Base-by-base conservation (phyloP, 30 jellyfish, hydroid and myxozoan species). In the Aurelia sp. region DNA sequence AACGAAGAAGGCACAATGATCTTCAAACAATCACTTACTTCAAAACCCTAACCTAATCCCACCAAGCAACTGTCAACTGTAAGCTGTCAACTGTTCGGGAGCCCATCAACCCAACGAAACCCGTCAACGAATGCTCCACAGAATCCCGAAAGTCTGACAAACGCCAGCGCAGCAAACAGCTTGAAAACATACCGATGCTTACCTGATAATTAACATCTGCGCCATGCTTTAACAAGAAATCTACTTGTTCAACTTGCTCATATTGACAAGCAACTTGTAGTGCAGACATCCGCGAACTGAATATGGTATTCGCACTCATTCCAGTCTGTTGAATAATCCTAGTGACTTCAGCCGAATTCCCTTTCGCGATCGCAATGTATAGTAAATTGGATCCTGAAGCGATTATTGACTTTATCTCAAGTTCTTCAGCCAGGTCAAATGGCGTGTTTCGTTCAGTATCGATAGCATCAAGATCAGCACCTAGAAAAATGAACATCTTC, bases 121-220 rank as follows among this genome's bases (percentile, higher is more conserved):
- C 33, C 33, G 2, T 1, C 2, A 27, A 27, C 1, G 2, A 27
- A 27, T 27, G 1, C 33, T 27, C 33, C 2, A 27, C 33, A 27
- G 33, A 27, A 27, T 27, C 33, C 33, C 33, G 2, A 27, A 27
- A 27, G 33, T 27, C 33, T 27, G 33, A 27, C 33, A 0, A 2
- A 2, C 33, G 2, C 33, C 33, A 27, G 33, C 33, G 33, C 33
- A 40, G 11, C 11, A 1, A 40, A 4, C 8, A 40, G 11, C 15
- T 44, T 44, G 55, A 0, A 44, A 10, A 44, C 55, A 8, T 27
- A 0, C 37, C 27, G 40, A 19, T 13, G 13, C 52, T 15, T 67
- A 91, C 98, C 94, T 79, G 91, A 33, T 51, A 75, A 75, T 81
- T 91, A 67, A 81, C 88, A 60, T 71, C 89, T 8, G 94, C 98